A percentile compares a stretch with the other conserved stretches of the same genome.
These are phyloP conservation scores for Oophaga pumilio DNA, from an alignment of 2,113 vertebrate genomes.

Conservation along the genomic window DNA sequence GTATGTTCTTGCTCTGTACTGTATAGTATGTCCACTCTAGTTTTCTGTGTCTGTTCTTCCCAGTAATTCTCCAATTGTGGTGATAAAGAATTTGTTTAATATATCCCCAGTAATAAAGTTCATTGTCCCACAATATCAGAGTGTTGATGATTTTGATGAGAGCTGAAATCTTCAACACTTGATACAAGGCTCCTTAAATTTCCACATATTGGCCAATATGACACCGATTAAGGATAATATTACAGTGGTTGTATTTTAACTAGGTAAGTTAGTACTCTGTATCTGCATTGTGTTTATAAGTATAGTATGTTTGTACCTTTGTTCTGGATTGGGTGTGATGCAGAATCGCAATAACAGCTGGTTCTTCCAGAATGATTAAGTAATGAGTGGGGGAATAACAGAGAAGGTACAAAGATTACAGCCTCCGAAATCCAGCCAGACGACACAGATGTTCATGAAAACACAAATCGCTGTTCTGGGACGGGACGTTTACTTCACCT, in stretches of 20 bases:
- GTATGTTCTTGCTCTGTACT: too few species aligned
- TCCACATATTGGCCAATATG: not conserved
- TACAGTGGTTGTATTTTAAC: not conserved
- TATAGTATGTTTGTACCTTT: not conserved
- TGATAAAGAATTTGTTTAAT: too few species aligned
- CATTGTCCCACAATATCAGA: too few species aligned
- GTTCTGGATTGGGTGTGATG: not conserved
- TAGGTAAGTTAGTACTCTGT: not conserved
- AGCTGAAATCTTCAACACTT: too few species aligned
- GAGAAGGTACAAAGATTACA: constrained; percentile 14
- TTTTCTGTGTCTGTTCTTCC: too few species aligned
- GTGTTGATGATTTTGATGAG: too few species aligned
- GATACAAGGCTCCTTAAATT: not conserved
- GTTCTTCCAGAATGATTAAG: constrained; percentile 1
- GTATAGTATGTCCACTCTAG: too few species aligned
- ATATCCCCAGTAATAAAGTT: too few species aligned
- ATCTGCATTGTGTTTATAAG: not conserved
- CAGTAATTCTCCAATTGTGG: too few species aligned
- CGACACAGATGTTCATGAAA: constrained; percentile 49
- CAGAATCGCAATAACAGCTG: constrained; percentile 26
- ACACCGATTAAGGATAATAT: not conserved
- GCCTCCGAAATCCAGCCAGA: not conserved
- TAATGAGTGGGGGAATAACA: not conserved
- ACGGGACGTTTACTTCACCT: constrained; percentile 45
- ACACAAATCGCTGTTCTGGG: constrained; percentile 2